Percentiles rank a stretch among this genome's conserved stretches.
Conservation (phyloP, 2,888 invertebrate species). For the Melanotus villosus region DNA sequence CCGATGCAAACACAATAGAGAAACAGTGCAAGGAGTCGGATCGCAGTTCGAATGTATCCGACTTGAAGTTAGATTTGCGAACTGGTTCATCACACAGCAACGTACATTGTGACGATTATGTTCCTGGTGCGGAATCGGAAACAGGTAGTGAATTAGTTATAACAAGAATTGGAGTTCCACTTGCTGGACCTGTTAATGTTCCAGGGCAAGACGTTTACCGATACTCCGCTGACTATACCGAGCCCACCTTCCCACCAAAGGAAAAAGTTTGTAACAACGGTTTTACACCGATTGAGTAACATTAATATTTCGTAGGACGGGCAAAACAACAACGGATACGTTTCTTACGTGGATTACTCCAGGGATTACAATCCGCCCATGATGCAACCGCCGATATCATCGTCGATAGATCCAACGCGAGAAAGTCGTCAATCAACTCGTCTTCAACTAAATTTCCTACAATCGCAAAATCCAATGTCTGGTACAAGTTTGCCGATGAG, state of each 20-base stretch:
- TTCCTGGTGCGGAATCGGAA: constrained; percentile 71
- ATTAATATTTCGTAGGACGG: too few relatives aligned
- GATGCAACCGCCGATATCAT: constrained; percentile 71
- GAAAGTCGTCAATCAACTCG: constrained; percentile 67
- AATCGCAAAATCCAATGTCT: constrained; percentile 61
- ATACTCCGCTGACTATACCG: constrained; percentile 84
- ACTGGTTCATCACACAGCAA: constrained; percentile 87
- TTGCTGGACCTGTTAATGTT: constrained; percentile 85
- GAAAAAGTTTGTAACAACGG: too few relatives aligned
- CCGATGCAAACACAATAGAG: constrained; percentile 71
- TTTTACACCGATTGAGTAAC: too few relatives aligned
- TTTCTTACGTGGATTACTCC: constrained; percentile 89
- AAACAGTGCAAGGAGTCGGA: constrained; percentile 84
- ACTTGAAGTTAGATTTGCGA: constrained; percentile 89
- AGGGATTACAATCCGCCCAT: constrained; percentile 91
- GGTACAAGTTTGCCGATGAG: constrained; percentile 62
- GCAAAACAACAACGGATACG: constrained; percentile 88
- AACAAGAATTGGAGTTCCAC: constrained; percentile 78
- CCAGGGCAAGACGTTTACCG: constrained; percentile 78
- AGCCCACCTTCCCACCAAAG: constrained; percentile 85
- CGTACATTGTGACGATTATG: constrained; percentile 71
- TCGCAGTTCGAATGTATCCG: constrained; percentile 92
- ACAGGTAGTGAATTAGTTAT: constrained; percentile 71
- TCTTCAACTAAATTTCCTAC: constrained; percentile 66
- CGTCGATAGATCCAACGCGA: constrained; percentile 68